Conservation (phyloP, 37 sponge, comb jelly and placozoan species). For the Crambe crambe region DNA sequence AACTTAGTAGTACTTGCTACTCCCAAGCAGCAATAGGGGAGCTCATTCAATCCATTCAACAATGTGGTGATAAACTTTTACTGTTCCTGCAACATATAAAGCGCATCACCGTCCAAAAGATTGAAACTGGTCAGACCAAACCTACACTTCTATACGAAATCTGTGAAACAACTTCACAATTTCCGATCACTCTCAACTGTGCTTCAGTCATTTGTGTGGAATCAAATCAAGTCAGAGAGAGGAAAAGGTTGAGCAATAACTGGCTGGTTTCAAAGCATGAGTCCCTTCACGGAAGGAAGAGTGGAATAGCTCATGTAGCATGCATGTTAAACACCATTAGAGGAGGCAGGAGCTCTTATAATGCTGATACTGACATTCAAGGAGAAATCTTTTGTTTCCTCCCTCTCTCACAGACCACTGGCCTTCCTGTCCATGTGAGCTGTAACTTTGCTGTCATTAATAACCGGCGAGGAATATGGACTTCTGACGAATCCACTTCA, state of each 20-base stretch:
- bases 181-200: neutral
- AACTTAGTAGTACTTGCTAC: constrained; percentile 49
- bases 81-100: constrained; percentile 51
- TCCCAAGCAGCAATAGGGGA: constrained; percentile 9
- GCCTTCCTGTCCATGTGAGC: constrained; percentile 72
- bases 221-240: neutral
- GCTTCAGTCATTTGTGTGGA: neutral
- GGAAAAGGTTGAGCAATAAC: too few relatives aligned
- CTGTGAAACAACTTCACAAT: neutral
- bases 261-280: neutral
- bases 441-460: constrained; percentile 64
- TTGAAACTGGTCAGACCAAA: neutral
- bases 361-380: neutral
- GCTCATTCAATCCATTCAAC: constrained; percentile 12
- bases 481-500: constrained; percentile 9
- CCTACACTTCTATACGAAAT: constrained; percentile 3
- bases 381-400: constrained; percentile 54
- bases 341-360: neutral
- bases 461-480: constrained; percentile 76
- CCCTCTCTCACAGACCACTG: constrained; percentile 42
- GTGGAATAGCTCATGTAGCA: neutral
- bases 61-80: constrained; percentile 38
- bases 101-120: constrained; percentile 23
- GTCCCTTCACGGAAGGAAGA: neutral
- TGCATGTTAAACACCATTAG: neutral